These are phyloP conservation scores for Xanthia togata DNA, from an alignment of 2,888 invertebrate genomes.

Conservation along the genomic window DNA sequence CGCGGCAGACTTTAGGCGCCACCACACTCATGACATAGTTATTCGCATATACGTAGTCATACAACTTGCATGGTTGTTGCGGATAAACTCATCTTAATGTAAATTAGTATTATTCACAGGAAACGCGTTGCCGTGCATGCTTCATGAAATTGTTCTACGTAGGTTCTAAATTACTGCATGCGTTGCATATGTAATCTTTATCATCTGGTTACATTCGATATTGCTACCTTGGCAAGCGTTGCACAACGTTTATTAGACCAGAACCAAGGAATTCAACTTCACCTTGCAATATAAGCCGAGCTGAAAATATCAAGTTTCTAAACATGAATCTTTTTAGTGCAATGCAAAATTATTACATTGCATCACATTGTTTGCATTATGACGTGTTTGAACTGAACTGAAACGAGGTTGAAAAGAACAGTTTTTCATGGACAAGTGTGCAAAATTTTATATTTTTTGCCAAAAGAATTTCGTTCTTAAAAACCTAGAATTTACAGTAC, in stretches of 20 bases:
- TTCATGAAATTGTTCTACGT: conserved; percentile 58
- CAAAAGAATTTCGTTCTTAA: not conserved
- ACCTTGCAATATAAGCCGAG: conserved; percentile 75
- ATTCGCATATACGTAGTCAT: conserved; percentile 50
- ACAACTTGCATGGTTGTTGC: conserved; percentile 55
- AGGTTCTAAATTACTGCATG: conserved; percentile 37
- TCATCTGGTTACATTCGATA: conserved; percentile 50
- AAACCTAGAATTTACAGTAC: not conserved
- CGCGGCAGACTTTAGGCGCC: conserved; percentile 87
- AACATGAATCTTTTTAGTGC: conserved; percentile 68
- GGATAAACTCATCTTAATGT: conserved; percentile 66
- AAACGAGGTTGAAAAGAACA: conserved; percentile 19
- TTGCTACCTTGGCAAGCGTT: conserved; percentile 55
- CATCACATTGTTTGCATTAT: conserved; percentile 46
- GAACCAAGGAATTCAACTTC: conserved; percentile 78
- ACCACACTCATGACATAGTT: conserved; percentile 63
- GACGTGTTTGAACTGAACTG: conserved; percentile 24
- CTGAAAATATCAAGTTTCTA: conserved; percentile 75
- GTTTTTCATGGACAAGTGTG: not conserved
- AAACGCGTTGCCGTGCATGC: conserved; percentile 56
- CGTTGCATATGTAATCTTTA: conserved; percentile 46
- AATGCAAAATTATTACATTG: conserved; percentile 57
- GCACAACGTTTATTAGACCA: conserved; percentile 75
- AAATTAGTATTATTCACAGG: conserved; percentile 66
- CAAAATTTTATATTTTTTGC: not conserved